Evolutionary conservation across 92 coral and sea anemone species (phyloP), one percentile per base, ranked within the genome.

Genomic region (Siderastrea radians): DNA sequence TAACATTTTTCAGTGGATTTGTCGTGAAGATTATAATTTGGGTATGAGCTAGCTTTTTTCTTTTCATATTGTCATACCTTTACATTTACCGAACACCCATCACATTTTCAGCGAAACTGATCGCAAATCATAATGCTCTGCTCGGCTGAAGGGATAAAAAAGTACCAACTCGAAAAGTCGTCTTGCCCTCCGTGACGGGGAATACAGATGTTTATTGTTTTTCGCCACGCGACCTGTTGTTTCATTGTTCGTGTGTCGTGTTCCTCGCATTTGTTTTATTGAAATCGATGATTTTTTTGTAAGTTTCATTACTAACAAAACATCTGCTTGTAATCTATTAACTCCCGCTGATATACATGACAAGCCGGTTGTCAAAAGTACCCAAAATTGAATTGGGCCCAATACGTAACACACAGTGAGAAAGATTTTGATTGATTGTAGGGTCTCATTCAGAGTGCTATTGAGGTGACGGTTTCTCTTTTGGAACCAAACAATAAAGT

Each of bases 201-300:
- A 15, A 66, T 51, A 38, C 3, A 79, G 65, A 49, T 81, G 86
- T 81, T 68, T 69, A 68, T 69, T 16, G 10, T 71, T 44, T 78
- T 57, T 46, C 14, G 86, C 77, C 86, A 81, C 86, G 75, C 77
- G 86, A 81, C 86, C 58, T 81, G 68, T 54, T 57, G 77, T 57
- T 49, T n/a, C 45, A 17, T 70, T 81, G n/a, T 69, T 69, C 75
- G 65, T 19, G 77, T 70, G 77, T 55, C 86, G 48, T 54, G 68
- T 4, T 62, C 83, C 12, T 48, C 70, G 76, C 49, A 72, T 74
- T 50, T 74, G 60, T 55, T 80, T 65, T 68, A 43, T 55, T 81
- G 76, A 15, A 44, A 46, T 81, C 66, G 2, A 68, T 9, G 6
- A 7, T 81, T 68, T 50, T 68, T 81, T 53, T 68, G 66, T 54